Evolutionary conservation across 2,797 vertebrate species (phyloP), one percentile per base, ranked within the genome.

Genomic region (Dryobates pubescens): DNA sequence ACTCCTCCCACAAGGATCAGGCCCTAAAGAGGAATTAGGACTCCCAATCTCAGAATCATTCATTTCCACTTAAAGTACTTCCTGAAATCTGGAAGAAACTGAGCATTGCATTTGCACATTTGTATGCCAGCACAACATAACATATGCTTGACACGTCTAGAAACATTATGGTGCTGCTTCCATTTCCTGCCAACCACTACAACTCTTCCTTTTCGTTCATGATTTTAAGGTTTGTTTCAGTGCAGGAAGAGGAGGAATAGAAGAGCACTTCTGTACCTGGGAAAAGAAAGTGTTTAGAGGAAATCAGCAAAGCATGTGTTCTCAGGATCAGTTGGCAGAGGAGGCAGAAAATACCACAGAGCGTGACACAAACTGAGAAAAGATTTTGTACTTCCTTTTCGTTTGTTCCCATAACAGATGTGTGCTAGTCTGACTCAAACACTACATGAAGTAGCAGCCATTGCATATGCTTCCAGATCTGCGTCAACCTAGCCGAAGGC

Each of bases 381-480:
- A 90, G 76, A 93, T 93, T 94, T 85, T 79, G 30, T 94, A 81
- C 92, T 92, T 73, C 89, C 88, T 94, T 94, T 90, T 76, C 87
- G 54, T 95, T 94, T 93, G 92, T 95, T 96, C 89, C 92, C 90
- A 94, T 89, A 95, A 95, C 94, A 95, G 87, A 94, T 93, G 95
- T 77, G 5, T 72, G 87, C 90, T 76, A 90, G 90, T 85, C 92
- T 92, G 92, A 93, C 82, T 95, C 84, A 94, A 83, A 94, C 78
- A 69, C 82, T 86, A 73, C 86, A 76, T 54, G 82, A 90, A 87
- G 76, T 73, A 92, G 87, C 92, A 95, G 92, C 82, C 88, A 83
- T 49, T 94, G 82, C 90, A 89, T 95, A 81, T 83, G 90, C 67
- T 92, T 80, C 78, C 83, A 87, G 78, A 92, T 76, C 71, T 0